These are phyloP conservation scores for Anodontia alba DNA, from an alignment of 2,888 invertebrate genomes.

Conservation along the genomic window DNA sequence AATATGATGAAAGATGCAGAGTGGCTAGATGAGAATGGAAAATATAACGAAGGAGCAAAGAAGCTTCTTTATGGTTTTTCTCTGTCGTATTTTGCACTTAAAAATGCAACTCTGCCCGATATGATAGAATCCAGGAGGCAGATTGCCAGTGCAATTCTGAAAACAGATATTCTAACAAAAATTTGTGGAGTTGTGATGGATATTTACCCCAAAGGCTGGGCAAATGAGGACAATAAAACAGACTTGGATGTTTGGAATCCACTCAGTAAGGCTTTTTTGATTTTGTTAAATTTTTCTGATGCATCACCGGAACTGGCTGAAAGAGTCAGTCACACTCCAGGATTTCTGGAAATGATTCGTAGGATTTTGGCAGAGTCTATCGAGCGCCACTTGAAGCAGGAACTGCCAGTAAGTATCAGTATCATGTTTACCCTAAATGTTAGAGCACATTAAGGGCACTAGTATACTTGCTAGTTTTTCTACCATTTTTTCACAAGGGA, in stretches of 20 bases:
- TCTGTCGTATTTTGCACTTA: neutral
- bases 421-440: too few species aligned
- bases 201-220: neutral
- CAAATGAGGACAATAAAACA: neutral
- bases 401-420: neutral
- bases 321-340: neutral
- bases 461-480: too few species aligned
- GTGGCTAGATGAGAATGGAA: neutral
- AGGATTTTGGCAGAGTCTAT: neutral
- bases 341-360: slow-evolving; percentile 1
- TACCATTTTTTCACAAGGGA: too few species aligned
- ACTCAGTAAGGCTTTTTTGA: neutral
- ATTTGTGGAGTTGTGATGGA: neutral
- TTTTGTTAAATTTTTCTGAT: neutral
- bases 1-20: slow-evolving; percentile 1
- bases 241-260: neutral
- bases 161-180: neutral
- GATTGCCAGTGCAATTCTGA: neutral
- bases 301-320: neutral
- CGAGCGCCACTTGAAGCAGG: neutral
- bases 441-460: too few species aligned
- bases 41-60: neutral
- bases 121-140: slow-evolving; percentile 5
- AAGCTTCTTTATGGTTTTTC: neutral
- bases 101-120: neutral